Evolutionary conservation across 1,140 invertebrate species (phyloP), one percentile per base, ranked within the genome.

Genomic region (Eriocheir sinensis): DNA sequence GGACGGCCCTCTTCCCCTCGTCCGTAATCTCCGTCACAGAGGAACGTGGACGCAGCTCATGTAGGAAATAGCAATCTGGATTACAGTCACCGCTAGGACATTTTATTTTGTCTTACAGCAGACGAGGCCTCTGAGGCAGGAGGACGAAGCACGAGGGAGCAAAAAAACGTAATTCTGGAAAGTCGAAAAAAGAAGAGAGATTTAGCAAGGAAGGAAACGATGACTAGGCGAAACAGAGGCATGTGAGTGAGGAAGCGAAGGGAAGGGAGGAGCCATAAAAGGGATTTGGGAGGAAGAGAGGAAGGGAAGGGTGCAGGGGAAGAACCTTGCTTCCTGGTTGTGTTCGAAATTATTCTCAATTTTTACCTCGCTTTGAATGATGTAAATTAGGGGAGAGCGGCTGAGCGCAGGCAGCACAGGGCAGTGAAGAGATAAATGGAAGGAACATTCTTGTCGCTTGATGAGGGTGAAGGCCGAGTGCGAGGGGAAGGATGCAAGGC

Each of bases 251-350:
- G 60, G 60, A 4, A n/a, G n/a, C 6, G 60, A 72, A n/a, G n/a
- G 21, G 60, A 72, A n/a, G 21, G 8, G 60, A 72, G 27, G 60
- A 27, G 60, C 6, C 53, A 21, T 12, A 12, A 72, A 72, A 21
- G 60, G 60, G 60, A 72, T 72, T 72, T n/a, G 17, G 27, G 27
- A n/a, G 21, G 60, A 21, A n/a, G 60, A 72, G 60, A 72, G 60
- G 60, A 72, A 72, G 60, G 21, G 27, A 72, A n/a, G 21, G 21
- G 27, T 21, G 27, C 0, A 72, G 60, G 60, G 60, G 27, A 72
- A n/a, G n/a, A 72, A 72, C 27, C 60, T n/a, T n/a, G n/a, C 60
- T 72, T 72, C 60, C 60, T 72, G 60, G 60, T 72, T 72, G 60
- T 72, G 60, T 72, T n/a, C 60, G 60, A 72, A 72, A 72, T 72